Conservation (phyloP, 2,113 vertebrate species). For the Galbula dea region DNA sequence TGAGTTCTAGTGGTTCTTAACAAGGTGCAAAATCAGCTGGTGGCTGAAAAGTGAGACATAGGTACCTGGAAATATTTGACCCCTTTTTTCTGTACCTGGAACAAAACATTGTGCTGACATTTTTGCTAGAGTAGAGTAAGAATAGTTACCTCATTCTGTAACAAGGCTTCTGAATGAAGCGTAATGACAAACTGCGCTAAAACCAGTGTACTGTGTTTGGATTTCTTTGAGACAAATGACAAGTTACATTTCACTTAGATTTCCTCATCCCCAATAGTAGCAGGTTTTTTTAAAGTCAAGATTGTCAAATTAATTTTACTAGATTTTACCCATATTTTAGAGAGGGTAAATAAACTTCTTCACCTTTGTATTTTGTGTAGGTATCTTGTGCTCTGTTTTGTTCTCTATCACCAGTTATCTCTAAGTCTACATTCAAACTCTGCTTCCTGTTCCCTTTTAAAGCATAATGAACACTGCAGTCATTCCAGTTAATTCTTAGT, state of each 20-base stretch:
- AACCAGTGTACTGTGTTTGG: background rate
- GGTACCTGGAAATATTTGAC: background rate
- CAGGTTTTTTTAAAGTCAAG: background rate
- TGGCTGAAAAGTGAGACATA: background rate
- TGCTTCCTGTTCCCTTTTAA: background rate
- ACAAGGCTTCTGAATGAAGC: background rate
- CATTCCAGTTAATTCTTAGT: background rate
- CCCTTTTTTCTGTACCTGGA: background rate
- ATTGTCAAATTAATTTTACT: background rate
- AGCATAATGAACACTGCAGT: background rate
- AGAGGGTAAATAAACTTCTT: background rate
- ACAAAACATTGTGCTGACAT: background rate
- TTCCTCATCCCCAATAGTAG: background rate
- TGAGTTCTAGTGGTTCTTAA: background rate
- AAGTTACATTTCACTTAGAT: background rate
- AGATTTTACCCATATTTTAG: background rate
- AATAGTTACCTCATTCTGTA: background rate
- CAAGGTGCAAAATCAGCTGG: background rate
- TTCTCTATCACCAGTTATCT: background rate
- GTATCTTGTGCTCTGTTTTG: background rate
- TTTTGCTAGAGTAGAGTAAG: background rate
- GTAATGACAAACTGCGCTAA: background rate
- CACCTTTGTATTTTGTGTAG: background rate
- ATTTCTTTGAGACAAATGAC: background rate
- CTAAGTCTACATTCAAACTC: background rate